These are phyloP conservation scores for Mactra quadrangularis DNA, from an alignment of 1,140 invertebrate species.

Conservation along the genomic window DNA sequence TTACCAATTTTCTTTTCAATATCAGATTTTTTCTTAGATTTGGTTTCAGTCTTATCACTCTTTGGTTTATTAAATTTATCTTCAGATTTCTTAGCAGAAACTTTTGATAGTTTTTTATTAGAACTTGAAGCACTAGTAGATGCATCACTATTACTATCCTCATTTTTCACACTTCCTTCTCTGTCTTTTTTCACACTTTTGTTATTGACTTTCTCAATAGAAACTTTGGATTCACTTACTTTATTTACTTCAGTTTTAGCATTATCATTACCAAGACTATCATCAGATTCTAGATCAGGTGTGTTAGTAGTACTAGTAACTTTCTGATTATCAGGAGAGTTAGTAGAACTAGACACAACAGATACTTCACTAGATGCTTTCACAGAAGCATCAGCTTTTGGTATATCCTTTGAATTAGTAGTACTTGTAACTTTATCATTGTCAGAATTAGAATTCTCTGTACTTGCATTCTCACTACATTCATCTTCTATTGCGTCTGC, in stretches of 20 bases:
- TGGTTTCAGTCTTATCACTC: neutral
- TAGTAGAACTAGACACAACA: no score
- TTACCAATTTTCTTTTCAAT: neutral
- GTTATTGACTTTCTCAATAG: neutral
- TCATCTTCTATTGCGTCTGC: no score
- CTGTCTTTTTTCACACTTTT: neutral
- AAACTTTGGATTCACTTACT: neutral
- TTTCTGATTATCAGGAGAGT: no score
- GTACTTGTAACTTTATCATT: neutral
- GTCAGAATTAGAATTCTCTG: neutral
- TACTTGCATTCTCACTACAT: neutral
- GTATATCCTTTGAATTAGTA: no score
- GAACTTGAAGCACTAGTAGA: neutral
- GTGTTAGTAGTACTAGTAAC: no score
- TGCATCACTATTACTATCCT: neutral
- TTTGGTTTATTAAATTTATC: neutral
- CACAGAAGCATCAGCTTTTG: no score
- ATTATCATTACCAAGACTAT: no score
- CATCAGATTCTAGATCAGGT: no score
- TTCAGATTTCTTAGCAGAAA: neutral
- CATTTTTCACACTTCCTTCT: neutral
- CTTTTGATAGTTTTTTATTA: neutral
- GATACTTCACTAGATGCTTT: no score
- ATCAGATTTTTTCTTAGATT: neutral
- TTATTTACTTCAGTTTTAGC: neutral